Evolutionary conservation across 35 echinoderm and acorn worm species (phyloP), one percentile per base, ranked within the genome.

Genomic region (Eucidaris tribuloides): DNA sequence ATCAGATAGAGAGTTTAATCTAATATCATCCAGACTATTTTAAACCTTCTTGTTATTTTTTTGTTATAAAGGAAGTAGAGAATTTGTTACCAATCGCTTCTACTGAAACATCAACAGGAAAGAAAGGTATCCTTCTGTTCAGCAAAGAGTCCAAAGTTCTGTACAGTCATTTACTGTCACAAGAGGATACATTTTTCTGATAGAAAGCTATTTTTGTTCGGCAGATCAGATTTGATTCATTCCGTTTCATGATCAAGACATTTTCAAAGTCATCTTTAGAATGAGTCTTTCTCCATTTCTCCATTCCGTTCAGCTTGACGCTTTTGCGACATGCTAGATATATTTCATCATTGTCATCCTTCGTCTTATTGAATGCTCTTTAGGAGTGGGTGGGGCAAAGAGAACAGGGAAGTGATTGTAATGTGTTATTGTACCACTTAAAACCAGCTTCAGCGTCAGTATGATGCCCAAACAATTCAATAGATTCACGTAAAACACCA

Each of bases 391-490:
- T 49, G 82, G 82, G 2, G 63, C 82, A 84, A 32, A 29, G n/a
- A 15, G 15, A 71, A 71, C 82, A 68, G 71, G 82, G 18, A 84
- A n/a, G 27, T 11, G 22, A 24, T 27, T 13, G 14, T 32, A 81
- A 17, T 0, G 79, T 61, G n/a, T 36, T 57, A 38, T 81, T 33
- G 19, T 60, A 81, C 63, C 63, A 68, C 28, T 68, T 28, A 33
- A 68, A 68, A 45, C 76, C 76, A 55, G 76, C 45, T 32, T 79
- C 45, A 79, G 76, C 76, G 28, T 79, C 76, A 27, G n/a, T 45
- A 48, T 52, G 45, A 7, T 79, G 76, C 15, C 5, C 23, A 52
- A 79, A 79, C 3, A 6, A 9, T 32, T 52, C 42, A 79, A 27
- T 79, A 24, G 76, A 79, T 45, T 79, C 37, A 27, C 35, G 27